Evolutionary conservation across 2,113 vertebrate species (phyloP), one percentile per base, ranked within the genome.

Genomic region (Steatornis caripensis): DNA sequence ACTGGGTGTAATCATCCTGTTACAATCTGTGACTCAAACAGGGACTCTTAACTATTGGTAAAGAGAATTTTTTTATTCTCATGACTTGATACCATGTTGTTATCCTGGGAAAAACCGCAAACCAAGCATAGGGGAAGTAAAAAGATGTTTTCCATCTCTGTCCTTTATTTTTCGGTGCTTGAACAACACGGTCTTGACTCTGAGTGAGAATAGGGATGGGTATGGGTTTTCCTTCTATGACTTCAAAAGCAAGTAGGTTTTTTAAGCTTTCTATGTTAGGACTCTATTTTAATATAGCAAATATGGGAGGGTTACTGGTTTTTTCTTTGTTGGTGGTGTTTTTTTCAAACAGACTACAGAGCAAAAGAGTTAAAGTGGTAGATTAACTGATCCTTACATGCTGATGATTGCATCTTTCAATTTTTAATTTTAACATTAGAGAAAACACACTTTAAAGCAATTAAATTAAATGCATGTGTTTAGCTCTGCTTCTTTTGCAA

Each of bases 151-250:
- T 71, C 12, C 1, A 5, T 57, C 24, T 37, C 30, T 22, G 12
- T 45, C 7, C 32, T 69, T 78, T 66, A 37, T 81, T 74, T 75
- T 7, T 43, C 29, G 12, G 15, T 61, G 4, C 15, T 71, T 66
- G 30, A 43, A 46, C 32, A 46, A 27, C 5, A 34, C 5, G 27
- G 10, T 5, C 29, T 65, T 66, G 51, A 39, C 13, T 36, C 21
- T 48, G 16, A 8, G 2, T 65, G 15, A 32, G 7, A 60, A 37
- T 23, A 70, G 8, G 15, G 16, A n/a, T 58, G 30, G 10, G 11
- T 57, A 12, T 77, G 19, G 3, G 0, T n/a, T 9, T 39, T 85
- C 1, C 0, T 34, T 29, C 32, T 22, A 37, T 39, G 26, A n/a
- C 23, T 68, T 74, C 10, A 70, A 3, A 15, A 51, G 10, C 16